phyloP scores from a whole-genome alignment of 2,888 invertebrate genomes.

The Oscheius onirici region DNA sequence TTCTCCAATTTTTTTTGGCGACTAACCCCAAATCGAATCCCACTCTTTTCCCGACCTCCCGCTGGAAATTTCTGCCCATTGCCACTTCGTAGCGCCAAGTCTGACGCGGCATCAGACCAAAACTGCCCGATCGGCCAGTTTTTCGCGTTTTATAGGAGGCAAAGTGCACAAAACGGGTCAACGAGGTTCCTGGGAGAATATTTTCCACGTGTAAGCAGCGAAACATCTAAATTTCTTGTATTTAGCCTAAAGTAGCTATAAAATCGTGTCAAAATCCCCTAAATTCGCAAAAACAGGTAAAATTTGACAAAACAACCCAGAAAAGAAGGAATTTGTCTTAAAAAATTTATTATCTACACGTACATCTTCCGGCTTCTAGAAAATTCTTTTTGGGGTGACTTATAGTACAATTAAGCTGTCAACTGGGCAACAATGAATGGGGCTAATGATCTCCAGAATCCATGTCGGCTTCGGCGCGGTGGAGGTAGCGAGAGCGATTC shows the following conservation, averaged over 20 bases:
- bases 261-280: no score
- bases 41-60: constrained; percentile 35
- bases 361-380: no score
- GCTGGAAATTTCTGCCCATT: constrained; percentile 43
- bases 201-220: no score
- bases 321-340: no score
- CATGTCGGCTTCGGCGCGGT: not conserved
- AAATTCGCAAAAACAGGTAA: no score
- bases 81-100: constrained; percentile 34
- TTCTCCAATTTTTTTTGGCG: not conserved
- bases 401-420: no score
- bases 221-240: no score
- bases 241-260: no score
- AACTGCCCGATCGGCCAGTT: constrained; percentile 2
- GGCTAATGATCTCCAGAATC: constrained; percentile 39
- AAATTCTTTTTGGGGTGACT: no score
- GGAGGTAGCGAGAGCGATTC: constrained; percentile 55
- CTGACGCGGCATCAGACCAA: constrained; percentile 32
- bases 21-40: constrained; percentile 46
- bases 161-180: not conserved
- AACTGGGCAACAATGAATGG: constrained; percentile 73
- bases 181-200: no score
- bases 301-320: no score
- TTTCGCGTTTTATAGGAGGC: not conserved
- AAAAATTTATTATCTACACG: no score